Percentiles rank a stretch among this genome's conserved stretches.
Conservation (phyloP, 2,888 invertebrate species). For the Orchesella flavescens region DNA sequence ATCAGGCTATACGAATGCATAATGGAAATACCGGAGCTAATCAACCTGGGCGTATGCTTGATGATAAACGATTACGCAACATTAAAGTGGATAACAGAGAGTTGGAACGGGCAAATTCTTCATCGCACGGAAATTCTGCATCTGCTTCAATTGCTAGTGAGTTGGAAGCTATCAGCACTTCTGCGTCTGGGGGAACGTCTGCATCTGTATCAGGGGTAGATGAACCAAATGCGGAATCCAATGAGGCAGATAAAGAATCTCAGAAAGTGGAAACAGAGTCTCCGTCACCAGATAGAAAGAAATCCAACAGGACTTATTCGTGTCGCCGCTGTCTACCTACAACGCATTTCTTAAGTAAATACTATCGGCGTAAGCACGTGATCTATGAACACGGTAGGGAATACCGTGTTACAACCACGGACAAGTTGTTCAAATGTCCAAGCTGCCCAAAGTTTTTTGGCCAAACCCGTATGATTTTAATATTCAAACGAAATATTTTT, state of each 20-base stretch:
- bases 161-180: neutral
- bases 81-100: too few relatives aligned
- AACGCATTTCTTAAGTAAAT: neutral
- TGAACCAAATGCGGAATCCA: neutral
- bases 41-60: too few relatives aligned
- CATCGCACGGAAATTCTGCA: neutral
- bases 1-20: neutral
- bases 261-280: neutral
- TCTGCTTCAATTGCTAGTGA: neutral
- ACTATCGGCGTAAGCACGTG: conserved; percentile 14
- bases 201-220: neutral
- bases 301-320: neutral
- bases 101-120: neutral
- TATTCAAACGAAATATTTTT: too few relatives aligned
- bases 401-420: neutral
- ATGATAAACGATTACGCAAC: too few relatives aligned
- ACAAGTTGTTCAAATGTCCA: neutral
- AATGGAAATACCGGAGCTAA: neutral
- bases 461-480: conserved; percentile 3
- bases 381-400: conserved; percentile 6
- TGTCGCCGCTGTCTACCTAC: neutral
- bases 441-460: conserved; percentile 22
- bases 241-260: neutral
- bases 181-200: neutral
- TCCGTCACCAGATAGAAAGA: neutral